phyloP scores from a whole-genome alignment of 2,888 invertebrate species.

The Molorchus minor region DNA sequence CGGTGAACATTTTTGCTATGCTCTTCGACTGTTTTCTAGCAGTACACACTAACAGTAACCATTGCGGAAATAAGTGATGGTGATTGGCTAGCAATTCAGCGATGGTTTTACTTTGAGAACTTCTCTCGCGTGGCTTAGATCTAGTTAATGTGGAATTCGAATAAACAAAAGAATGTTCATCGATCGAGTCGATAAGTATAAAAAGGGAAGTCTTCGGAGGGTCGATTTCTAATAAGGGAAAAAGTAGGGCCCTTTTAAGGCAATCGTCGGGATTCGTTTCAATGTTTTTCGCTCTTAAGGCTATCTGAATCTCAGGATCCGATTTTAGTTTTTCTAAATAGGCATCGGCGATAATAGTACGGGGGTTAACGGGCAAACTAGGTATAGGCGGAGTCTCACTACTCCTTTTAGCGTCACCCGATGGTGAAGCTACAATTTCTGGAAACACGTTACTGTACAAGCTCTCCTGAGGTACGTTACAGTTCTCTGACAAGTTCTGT shows the following conservation, averaged over 20 bases:
- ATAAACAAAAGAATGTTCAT: conserved; percentile 76
- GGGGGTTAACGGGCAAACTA: conserved; percentile 65
- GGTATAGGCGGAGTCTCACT: conserved; percentile 58
- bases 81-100: conserved; percentile 88
- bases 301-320: conserved; percentile 83
- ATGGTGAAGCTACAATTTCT: conserved; percentile 51
- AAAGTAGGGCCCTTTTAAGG: conserved; percentile 86
- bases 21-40: conserved; percentile 86
- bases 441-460: conserved; percentile 57
- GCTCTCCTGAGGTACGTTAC: conserved; percentile 52
- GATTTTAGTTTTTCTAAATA: conserved; percentile 81
- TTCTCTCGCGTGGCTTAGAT: conserved; percentile 63
- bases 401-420: conserved; percentile 48
- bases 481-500: conserved; percentile 49
- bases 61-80: conserved; percentile 90
- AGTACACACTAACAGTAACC: conserved; percentile 90
- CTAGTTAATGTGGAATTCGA: conserved; percentile 67
- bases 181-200: conserved; percentile 90
- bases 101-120: conserved; percentile 71
- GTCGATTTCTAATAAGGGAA: conserved; percentile 86
- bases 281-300: conserved; percentile 80
- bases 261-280: conserved; percentile 92
- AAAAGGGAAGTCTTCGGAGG: conserved; percentile 87
- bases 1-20: conserved; percentile 81
- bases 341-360: conserved; percentile 76